Base-by-base conservation (phyloP, 2,797 vertebrate species). In the Rhinella marina region DNA sequence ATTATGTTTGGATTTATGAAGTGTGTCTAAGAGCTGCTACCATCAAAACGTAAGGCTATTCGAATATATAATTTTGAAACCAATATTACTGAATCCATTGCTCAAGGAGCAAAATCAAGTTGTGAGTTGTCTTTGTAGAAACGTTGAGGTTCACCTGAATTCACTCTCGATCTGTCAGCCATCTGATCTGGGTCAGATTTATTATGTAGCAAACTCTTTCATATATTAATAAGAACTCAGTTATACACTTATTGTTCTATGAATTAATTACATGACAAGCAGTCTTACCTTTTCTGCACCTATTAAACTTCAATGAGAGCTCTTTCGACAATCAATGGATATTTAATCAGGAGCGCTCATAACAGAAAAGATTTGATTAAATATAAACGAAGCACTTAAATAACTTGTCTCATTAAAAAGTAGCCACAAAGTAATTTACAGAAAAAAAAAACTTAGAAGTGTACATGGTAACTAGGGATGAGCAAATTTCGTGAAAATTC, bases 241-340 rank as follows among this genome's bases (percentile, higher is more conserved):
- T 93, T 93, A 92, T 90, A 92, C 92, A 93, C 92, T 93, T 94
- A 94, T 93, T 94, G 92, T 94, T 91, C 91, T 91, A 92, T 93
- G 91, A 93, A 94, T 93, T 94, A 94, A 94, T 94, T 93, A 94
- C 92, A 91, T 89, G 1, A 27, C 88, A 83, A 92, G 90, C 83
- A 90, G 92, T 92, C 90, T 91, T 93, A 93, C 92, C 93, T 93
- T 93, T 92, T 93, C 92, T 92, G 92, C 89, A 92, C 92, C 91
- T 92, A 93, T 93, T 93, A 93, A 94, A 94, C 93, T 93, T 94
- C 91, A 92, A 91, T 91, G 92, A 93, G 93, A 90, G 90, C 91
- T 92, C 91, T 92, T 93, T 92, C 61, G 75, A 86, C 88, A 89
- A 89, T 89, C 88, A 89, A 86, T 82, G 88, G 84, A 76, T 89